Conservation (phyloP, 2,113 vertebrate genomes). For the Donacobius atricapilla region DNA sequence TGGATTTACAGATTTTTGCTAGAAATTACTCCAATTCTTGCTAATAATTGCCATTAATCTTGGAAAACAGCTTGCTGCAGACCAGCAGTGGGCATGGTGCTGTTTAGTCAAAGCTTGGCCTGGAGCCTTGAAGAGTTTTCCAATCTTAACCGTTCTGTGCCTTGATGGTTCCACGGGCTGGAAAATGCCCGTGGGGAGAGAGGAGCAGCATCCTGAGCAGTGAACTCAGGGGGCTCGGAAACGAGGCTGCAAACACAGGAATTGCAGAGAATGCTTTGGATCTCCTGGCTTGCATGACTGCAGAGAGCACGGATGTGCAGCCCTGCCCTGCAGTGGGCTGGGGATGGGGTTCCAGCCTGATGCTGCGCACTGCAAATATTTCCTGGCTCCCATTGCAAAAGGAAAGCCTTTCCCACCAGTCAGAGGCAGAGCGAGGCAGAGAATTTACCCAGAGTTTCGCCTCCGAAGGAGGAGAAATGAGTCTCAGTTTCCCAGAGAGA, state of each 20-base stretch:
- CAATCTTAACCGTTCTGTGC: accelerated
- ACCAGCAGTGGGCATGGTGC: not conserved
- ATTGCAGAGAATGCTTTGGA: not conserved
- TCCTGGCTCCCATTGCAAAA: not conserved
- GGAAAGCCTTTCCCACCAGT: not conserved
- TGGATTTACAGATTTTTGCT: not conserved
- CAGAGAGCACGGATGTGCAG: not conserved
- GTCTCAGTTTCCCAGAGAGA: not conserved
- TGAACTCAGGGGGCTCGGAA: not conserved
- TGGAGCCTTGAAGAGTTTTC: not conserved
- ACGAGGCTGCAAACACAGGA: not conserved
- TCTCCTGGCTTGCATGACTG: not conserved
- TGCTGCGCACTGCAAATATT: not conserved
- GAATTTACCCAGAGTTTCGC: accelerated
- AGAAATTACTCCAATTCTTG: not conserved
- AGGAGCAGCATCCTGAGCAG: not conserved
- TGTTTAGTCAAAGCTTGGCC: not conserved
- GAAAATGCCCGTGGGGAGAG: not conserved
- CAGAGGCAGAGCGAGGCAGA: not conserved
- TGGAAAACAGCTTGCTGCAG: not conserved
- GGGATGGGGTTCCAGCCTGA: not conserved
- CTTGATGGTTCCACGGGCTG: accelerated
- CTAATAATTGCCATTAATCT: not conserved
- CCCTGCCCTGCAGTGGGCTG: too few species aligned
- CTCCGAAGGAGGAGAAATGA: not conserved